A percentile compares a stretch with the other conserved stretches of the same genome.
Conservation (phyloP, 2,113 vertebrate genomes). For the Podarcis raffonei region DNA sequence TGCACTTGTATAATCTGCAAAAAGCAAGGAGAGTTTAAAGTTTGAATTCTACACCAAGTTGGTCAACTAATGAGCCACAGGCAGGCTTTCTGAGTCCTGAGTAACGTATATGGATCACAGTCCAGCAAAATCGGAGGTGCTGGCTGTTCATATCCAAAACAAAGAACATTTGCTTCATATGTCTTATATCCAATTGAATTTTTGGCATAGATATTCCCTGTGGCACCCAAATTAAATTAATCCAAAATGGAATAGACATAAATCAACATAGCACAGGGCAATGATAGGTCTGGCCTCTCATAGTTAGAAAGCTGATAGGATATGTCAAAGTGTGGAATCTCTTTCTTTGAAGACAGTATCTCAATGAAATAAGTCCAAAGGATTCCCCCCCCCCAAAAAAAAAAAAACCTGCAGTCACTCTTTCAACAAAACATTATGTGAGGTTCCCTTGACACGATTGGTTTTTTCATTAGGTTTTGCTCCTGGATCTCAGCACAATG, state of each 20-base stretch:
- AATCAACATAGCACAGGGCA: not conserved
- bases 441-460: slow-evolving; percentile 37
- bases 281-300: too few species aligned
- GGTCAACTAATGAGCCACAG: too few species aligned
- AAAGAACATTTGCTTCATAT: too few species aligned
- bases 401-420: not conserved
- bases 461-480: slow-evolving; percentile 16
- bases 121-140: too few species aligned
- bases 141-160: too few species aligned
- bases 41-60: too few species aligned
- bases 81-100: too few species aligned
- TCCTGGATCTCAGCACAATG: slow-evolving; percentile 48
- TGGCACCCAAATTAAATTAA: not conserved
- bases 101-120: too few species aligned
- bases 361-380: rapidly evolving
- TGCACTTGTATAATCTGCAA: too few species aligned
- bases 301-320: not conserved
- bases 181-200: too few species aligned
- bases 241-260: not conserved
- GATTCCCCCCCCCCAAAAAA: rapidly evolving
- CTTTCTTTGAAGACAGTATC: not conserved
- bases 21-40: too few species aligned
- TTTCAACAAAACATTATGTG: not conserved
- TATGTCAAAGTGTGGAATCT: not conserved
- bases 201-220: not conserved